These are phyloP conservation scores for Drosophila fungiperda DNA, from an alignment of 2,888 invertebrate genomes.

Conservation along the genomic window DNA sequence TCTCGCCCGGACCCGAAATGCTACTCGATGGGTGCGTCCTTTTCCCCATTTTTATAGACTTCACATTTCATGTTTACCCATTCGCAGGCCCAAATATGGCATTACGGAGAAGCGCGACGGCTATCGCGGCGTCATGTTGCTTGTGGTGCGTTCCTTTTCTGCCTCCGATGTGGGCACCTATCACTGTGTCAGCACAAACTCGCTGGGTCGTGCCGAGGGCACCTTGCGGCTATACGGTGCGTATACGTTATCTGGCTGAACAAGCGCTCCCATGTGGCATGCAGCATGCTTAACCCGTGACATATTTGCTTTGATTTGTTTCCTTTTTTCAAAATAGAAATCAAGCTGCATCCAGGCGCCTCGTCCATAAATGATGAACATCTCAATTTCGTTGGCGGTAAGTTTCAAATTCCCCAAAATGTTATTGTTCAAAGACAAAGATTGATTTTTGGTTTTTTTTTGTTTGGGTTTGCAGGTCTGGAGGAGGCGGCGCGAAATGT, in stretches of 20 bases:
- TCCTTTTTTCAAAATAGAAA: conserved; percentile 77
- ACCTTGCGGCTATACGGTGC: conserved; percentile 88
- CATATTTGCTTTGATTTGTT: conserved; percentile 2
- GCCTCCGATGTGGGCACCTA: conserved; percentile 90
- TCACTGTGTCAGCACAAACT: conserved; percentile 90
- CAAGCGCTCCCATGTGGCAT: conserved; percentile 23
- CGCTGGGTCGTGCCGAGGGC: conserved; percentile 88
- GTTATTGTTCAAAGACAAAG: conserved; percentile 13
- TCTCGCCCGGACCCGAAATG: conserved; percentile 88
- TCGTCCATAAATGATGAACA: conserved; percentile 84
- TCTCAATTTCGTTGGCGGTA: conserved; percentile 83
- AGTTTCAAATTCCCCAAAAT: conserved; percentile 20
- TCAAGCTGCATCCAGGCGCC: conserved; percentile 85
- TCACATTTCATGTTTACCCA: neutral
- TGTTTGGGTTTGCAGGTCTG: conserved; percentile 55
- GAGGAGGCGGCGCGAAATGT: conserved; percentile 72
- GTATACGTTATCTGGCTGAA: conserved; percentile 58
- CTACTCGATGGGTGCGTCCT: conserved; percentile 90
- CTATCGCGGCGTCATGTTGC: conserved; percentile 84
- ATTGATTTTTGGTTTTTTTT: neutral
- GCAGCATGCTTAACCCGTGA: conserved; percentile 6
- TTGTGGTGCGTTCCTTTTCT: conserved; percentile 86
- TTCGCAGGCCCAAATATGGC: conserved; percentile 84
- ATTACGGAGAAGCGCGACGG: conserved; percentile 85
- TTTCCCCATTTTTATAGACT: neutral